A percentile compares a stretch with the other conserved stretches of the same genome.
Conservation (phyloP, 2,113 vertebrate species). For the Dryoscopus gambensis region DNA sequence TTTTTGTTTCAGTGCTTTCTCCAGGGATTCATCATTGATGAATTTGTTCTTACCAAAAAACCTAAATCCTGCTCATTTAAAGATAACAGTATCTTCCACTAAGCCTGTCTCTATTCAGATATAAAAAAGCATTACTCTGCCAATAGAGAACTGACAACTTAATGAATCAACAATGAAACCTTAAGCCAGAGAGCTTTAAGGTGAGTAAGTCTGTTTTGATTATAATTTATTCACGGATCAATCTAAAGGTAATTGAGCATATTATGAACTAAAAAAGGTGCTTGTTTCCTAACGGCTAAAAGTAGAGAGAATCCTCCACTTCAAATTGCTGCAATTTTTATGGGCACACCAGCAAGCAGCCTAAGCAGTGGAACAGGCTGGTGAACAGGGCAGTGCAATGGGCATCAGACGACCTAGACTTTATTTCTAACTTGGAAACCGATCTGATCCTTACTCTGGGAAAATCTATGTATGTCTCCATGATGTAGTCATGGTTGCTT, state of each 20-base stretch:
- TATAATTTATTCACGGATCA: slow-evolving; percentile 79
- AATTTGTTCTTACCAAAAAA: slow-evolving; percentile 77
- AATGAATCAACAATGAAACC: slow-evolving; percentile 83
- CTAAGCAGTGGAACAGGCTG: neutral
- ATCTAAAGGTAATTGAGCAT: slow-evolving; percentile 77
- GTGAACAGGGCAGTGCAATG: neutral
- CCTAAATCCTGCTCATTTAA: slow-evolving; percentile 76
- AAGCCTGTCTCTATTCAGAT: slow-evolving; percentile 74
- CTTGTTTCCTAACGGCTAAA: slow-evolving; percentile 58
- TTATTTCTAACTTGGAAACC: neutral
- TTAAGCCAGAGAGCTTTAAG: slow-evolving; percentile 77
- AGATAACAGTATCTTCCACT: slow-evolving; percentile 77
- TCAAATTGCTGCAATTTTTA: slow-evolving; percentile 37
- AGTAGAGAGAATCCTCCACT: slow-evolving; percentile 5
- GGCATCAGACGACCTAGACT: neutral
- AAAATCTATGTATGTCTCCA: neutral
- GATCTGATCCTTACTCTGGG: neutral
- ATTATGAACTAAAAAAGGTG: slow-evolving; percentile 68
- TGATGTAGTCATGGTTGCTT: neutral
- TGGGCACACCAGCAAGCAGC: neutral
- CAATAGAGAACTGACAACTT: slow-evolving; percentile 75
- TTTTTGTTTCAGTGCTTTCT: slow-evolving; percentile 76
- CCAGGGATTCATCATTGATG: slow-evolving; percentile 75
- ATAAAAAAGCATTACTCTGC: slow-evolving; percentile 75
- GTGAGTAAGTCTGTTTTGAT: slow-evolving; percentile 73